Conservation (phyloP, 1,140 invertebrate genomes). For the Mercenaria mercenaria region DNA sequence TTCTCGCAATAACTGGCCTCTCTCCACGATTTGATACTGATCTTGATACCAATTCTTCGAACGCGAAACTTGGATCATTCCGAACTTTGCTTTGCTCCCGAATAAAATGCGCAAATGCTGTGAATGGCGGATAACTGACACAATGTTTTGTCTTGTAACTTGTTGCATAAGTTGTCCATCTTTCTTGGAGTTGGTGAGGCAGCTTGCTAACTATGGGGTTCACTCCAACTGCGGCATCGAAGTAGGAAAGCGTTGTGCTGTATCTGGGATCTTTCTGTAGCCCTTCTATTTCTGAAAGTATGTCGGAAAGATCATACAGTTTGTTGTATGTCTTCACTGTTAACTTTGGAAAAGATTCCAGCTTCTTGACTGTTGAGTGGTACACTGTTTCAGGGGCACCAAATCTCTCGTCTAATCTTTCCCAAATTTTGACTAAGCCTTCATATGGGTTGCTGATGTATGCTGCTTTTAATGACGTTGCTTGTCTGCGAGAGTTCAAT, state of each 20-base stretch:
- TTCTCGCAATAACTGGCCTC: neutral
- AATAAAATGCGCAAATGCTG: conserved; percentile 54
- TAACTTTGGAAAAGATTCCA: conserved; percentile 66
- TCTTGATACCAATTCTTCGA: neutral
- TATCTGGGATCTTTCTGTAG: conserved; percentile 58
- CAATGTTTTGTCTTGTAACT: conserved; percentile 52
- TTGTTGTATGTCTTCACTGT: conserved; percentile 52
- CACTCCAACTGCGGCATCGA: conserved; percentile 66
- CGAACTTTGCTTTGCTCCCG: conserved; percentile 41
- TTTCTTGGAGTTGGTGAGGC: conserved; percentile 63
- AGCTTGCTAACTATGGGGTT: conserved; percentile 68
- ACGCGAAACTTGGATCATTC: conserved; percentile 67
- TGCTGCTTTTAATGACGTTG: conserved; percentile 48
- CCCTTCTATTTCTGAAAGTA: conserved; percentile 65
- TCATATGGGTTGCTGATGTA: conserved; percentile 33
- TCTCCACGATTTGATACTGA: neutral
- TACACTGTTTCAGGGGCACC: conserved; percentile 67
- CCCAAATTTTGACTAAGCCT: conserved; percentile 60
- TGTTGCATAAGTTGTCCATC: conserved; percentile 46
- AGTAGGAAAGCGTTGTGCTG: conserved; percentile 57
- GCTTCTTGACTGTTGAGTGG: conserved; percentile 56
- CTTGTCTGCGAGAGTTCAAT: conserved; percentile 52
- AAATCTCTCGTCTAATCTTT: conserved; percentile 69
- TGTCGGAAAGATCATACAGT: conserved; percentile 69
- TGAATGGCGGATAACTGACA: conserved; percentile 52